Percentiles rank a stretch among this genome's conserved stretches.
Evolutionary conservation across 1,140 invertebrate species (phyloP).

Genomic region (Paraescarpia echinospica): DNA sequence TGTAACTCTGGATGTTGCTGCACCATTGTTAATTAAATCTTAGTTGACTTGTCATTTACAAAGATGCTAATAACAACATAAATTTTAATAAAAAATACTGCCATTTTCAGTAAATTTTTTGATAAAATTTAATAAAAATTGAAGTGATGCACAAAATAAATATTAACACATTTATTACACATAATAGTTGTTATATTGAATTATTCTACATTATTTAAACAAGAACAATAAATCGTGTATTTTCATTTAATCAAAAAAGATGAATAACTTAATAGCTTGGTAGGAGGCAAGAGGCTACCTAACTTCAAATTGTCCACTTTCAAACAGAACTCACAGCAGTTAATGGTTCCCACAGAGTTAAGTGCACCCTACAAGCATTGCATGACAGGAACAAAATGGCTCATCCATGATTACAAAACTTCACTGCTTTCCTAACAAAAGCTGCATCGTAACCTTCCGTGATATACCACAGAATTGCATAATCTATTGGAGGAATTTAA

Average conservation of each 20-base stretch:
- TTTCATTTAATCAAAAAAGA: neutral
- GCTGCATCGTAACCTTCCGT: neutral
- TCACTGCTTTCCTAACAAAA: neutral
- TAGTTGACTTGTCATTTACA: neutral
- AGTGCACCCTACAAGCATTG: neutral
- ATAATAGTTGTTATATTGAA: neutral
- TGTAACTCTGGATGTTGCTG: neutral
- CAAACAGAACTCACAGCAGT: neutral
- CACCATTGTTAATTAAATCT: neutral
- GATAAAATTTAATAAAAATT: neutral
- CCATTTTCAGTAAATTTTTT: neutral
- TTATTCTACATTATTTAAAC: neutral
- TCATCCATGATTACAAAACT: neutral
- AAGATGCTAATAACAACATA: neutral
- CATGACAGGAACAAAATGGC: neutral
- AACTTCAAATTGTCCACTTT: neutral
- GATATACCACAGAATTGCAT: neutral
- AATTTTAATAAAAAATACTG: neutral
- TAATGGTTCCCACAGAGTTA: conserved; percentile 5
- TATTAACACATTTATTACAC: neutral
- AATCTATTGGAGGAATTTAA: neutral
- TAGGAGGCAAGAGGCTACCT: neutral
- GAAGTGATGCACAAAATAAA: neutral
- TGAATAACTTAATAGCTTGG: neutral
- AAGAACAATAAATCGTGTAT: neutral